phyloP scores from a whole-genome alignment of 2,797 vertebrate genomes.

The Poecile montanus region DNA sequence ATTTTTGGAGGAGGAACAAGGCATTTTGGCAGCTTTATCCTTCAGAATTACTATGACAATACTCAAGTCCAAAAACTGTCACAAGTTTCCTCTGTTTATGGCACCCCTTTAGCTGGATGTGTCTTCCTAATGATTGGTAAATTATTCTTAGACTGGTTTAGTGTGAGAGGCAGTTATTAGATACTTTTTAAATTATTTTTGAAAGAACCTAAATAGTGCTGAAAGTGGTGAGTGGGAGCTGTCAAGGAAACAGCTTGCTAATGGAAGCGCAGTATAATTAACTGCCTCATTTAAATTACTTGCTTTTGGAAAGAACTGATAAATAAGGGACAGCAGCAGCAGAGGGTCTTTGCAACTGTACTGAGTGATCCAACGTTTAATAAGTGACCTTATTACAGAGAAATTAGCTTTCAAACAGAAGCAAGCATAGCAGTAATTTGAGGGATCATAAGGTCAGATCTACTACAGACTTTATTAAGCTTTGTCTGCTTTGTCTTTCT shows the following conservation, averaged over 20 bases:
- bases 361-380: background rate
- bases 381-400: background rate
- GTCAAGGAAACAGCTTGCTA: constrained; percentile 36
- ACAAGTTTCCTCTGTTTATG: background rate
- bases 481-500: background rate
- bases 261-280: constrained; percentile 12
- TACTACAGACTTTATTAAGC: background rate
- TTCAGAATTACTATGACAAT: background rate
- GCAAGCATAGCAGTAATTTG: background rate
- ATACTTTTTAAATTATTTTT: constrained; percentile 30
- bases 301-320: background rate
- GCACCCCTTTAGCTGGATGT: background rate
- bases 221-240: constrained; percentile 46
- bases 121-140: background rate
- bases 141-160: constrained; percentile 10
- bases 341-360: background rate
- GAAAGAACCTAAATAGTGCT: constrained; percentile 10
- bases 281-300: background rate
- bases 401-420: constrained; percentile 13
- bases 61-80: background rate
- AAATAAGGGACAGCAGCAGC: background rate
- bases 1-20: background rate
- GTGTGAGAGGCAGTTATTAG: constrained; percentile 7
- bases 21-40: background rate
- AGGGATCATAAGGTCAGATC: background rate